Evolutionary conservation across 2,113 vertebrate species (phyloP).

Genomic region (Chitala chitala): DNA sequence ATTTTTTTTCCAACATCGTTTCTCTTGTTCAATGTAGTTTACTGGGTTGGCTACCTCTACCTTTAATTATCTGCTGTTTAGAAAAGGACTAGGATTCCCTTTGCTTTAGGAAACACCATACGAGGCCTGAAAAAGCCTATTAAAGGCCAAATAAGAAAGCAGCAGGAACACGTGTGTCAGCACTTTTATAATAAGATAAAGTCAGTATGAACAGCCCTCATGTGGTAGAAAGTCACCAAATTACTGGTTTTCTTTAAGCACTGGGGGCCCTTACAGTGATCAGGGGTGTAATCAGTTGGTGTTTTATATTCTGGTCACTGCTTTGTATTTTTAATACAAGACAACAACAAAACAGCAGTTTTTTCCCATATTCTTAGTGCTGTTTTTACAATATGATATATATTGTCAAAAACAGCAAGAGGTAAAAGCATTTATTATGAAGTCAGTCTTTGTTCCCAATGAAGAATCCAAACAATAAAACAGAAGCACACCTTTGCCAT

Average conservation of each 20-base stretch:
- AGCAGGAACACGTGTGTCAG: conserved; percentile 24
- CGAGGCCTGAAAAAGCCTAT: neutral
- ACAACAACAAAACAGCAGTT: conserved; percentile 13
- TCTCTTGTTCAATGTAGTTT: conserved; percentile 89
- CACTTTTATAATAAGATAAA: conserved; percentile 17
- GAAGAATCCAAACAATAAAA: neutral
- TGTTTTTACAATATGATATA: neutral
- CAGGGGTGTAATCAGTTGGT: conserved; percentile 25
- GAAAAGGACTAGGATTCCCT: conserved; percentile 34
- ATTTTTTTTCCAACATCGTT: conserved; percentile 95
- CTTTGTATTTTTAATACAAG: conserved; percentile 51
- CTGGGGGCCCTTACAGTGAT: conserved; percentile 30
- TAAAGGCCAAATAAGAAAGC: neutral
- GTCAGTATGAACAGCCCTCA: neutral
- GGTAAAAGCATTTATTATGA: too few species aligned
- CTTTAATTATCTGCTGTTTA: conserved; percentile 65
- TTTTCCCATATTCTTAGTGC: neutral
- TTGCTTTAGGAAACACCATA: conserved; percentile 27
- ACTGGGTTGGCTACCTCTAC: conserved; percentile 96
- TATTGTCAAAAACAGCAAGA: neutral
- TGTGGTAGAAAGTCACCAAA: conserved; percentile 25
- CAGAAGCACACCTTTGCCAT: neutral
- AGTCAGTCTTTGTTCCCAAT: neutral
- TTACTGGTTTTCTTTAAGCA: conserved; percentile 29
- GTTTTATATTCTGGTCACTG: conserved; percentile 39